Evolutionary conservation across 2,888 invertebrate species (phyloP), one percentile per base, ranked within the genome.

Genomic region (Danaus chrysippus): DNA sequence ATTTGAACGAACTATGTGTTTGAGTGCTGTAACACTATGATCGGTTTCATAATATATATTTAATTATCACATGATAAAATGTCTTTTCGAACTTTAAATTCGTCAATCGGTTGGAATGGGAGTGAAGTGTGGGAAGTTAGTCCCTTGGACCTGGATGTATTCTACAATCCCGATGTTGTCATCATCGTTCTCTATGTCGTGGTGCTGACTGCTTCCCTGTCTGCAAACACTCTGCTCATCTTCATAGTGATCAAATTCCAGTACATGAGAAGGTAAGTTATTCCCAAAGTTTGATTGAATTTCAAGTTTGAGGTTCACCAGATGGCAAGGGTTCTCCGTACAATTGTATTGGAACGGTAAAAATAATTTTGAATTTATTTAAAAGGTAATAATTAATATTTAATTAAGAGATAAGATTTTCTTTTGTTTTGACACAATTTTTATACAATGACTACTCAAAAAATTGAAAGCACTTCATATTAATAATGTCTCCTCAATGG

Each of bases 211-310:
- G 83, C 94, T 0, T 94, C 95, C 0, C 85, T 94, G 49, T 87
- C 92, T 0, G 93, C 94, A 6, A 95, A 95, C 71, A 90, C 93
- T 6, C 84, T 95, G 73, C 93, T 95, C 56, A 94, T 95, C 70
- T 89, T 93, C 68, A 93, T 94, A 41, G 94, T 95, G 70, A 91
- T 94, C 82, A 94, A 94, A 79, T 94, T 94, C 79, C 93, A 94
- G 80, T 94, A 94, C 72, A 93, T 94, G 93, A 88, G 94, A 71
- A 95, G 94, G 95, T 95, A 77, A 91, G 93, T 82, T 15, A 11
- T 23, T 13, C n/a, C 15, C n/a, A 46, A 13, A 46, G n/a, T 46
- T 15, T n/a, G 46, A 46, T 5, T 9, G n/a, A 46, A 46, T 13
- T 46, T 6, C 1, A 13, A n/a, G 13, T 13, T n/a, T 46, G 9